Percentiles rank a stretch among this genome's conserved stretches.
Evolutionary conservation across 2,113 vertebrate genomes (phyloP).

Genomic region (Columba janthina): DNA sequence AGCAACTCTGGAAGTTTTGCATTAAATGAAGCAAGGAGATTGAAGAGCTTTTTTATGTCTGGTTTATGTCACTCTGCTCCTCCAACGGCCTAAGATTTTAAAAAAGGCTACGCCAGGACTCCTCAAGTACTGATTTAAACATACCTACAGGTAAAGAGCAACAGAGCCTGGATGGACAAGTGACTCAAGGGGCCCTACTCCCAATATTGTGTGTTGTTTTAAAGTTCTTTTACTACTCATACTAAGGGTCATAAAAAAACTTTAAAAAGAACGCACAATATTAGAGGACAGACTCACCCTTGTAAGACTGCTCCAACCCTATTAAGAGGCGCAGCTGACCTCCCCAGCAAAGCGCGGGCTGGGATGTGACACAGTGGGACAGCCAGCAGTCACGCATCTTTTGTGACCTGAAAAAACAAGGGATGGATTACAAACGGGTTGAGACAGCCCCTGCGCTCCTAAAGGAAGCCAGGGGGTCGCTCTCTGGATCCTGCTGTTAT

Average conservation of each 20-base stretch:
- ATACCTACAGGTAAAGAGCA: not conserved
- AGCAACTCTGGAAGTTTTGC: not conserved
- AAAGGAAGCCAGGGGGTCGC: not conserved
- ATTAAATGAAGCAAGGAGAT: not conserved
- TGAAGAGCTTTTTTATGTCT: not conserved
- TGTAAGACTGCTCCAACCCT: not conserved
- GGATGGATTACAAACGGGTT: not conserved
- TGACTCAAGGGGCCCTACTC: not conserved
- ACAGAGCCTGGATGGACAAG: not conserved
- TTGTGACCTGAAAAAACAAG: conserved; percentile 49
- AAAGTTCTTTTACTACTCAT: conserved; percentile 44
- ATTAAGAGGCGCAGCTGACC: not conserved
- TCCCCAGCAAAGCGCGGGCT: conserved; percentile 34
- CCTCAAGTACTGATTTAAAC: not conserved
- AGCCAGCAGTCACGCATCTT: not conserved
- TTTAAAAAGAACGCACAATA: conserved; percentile 50
- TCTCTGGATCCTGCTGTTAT: not conserved
- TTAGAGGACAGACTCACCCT: conserved; percentile 59
- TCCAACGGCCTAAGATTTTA: not conserved
- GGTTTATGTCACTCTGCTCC: not conserved
- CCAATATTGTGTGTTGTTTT: conserved; percentile 42
- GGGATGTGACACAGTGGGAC: not conserved
- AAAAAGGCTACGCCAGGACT: not conserved
- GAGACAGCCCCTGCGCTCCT: not conserved
- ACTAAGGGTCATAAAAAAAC: conserved; percentile 18